phyloP scores from a whole-genome alignment of 2,797 vertebrate genomes.

The Anabas testudineus region DNA sequence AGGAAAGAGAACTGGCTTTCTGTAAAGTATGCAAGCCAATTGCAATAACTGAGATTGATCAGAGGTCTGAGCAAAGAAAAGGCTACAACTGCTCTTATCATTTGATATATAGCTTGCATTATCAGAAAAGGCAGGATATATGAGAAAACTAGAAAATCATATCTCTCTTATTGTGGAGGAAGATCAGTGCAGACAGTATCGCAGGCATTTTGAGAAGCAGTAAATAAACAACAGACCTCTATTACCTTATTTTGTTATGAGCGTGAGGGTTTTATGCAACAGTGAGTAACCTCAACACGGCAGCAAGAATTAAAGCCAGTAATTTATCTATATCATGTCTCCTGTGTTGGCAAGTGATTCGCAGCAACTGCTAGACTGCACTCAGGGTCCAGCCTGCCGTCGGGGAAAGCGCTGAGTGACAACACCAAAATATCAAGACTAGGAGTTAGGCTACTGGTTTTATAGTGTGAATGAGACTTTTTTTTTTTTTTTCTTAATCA shows the following conservation, averaged over 20 bases:
- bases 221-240: conserved; percentile 3
- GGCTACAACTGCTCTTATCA: conserved; percentile 32
- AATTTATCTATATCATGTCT: conserved; percentile 24
- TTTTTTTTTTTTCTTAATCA: conserved; percentile 2
- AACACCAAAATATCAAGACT: conserved; percentile 6
- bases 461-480: neutral
- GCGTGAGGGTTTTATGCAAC: conserved; percentile 62
- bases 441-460: conserved; percentile 15
- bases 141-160: conserved; percentile 15
- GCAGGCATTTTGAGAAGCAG: neutral
- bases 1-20: conserved; percentile 1
- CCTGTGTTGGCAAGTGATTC: conserved; percentile 16
- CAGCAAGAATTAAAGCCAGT: conserved; percentile 26
- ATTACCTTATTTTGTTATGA: conserved; percentile 23
- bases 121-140: conserved; percentile 15
- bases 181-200: neutral
- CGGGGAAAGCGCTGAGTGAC: conserved; percentile 18
- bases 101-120: conserved; percentile 17
- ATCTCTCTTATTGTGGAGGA: conserved; percentile 10
- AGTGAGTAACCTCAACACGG: conserved; percentile 44
- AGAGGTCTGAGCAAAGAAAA: conserved; percentile 25
- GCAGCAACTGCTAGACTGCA: conserved; percentile 21
- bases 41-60: conserved; percentile 38
- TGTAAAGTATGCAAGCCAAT: conserved; percentile 10
- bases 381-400: conserved; percentile 17